Evolutionary conservation across 2,113 vertebrate species (phyloP), one percentile per base, ranked within the genome.

Genomic region (Alaudala cheleensis): DNA sequence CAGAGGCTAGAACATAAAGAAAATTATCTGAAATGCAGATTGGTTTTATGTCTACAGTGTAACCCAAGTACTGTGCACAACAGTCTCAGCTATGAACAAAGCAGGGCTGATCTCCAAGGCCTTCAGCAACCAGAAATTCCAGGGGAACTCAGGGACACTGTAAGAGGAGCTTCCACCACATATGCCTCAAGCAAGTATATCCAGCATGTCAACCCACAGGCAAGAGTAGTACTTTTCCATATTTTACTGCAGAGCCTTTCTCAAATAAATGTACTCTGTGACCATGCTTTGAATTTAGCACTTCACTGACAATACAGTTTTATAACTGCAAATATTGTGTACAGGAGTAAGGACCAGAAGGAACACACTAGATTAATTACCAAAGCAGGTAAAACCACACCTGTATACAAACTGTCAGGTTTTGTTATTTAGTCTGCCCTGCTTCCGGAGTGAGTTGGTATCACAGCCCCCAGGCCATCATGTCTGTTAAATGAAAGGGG

Each of bases 1-100:
- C 62, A 98, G 94, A 47, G 99, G 99, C 99, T 99, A 81, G 85
- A 61, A 81, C 51, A 95, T 18, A 94, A 81, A 91, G 33, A 88
- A 61, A 87, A 84, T 33, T 0, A 47, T 37, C 34, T 24, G 86
- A 90, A 96, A 88, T 45, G 5, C 44, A 82, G 69, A 54, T 70
- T 34, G 69, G 4, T 10, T 74, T 93, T 83, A 49, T 24, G 12
- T 44, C 23, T 66, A 39, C 26, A 61, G 33, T 5, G 9, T 58
- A 81, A 95, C 45, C 20, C 47, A 37, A 54, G 31, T 22, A 33
- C 11, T 87, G 25, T 69, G 21, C 17, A 67, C 47, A 88, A 51
- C 34, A 76, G 3, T 16, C 28, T 24, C 83, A 70, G 23, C 64
- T 49, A 50, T 20, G 13, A 90, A 88, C 57, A 25, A 86, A 95